Base-by-base conservation (phyloP, 2,113 vertebrate genomes). In the Gopherus evgoodei region DNA sequence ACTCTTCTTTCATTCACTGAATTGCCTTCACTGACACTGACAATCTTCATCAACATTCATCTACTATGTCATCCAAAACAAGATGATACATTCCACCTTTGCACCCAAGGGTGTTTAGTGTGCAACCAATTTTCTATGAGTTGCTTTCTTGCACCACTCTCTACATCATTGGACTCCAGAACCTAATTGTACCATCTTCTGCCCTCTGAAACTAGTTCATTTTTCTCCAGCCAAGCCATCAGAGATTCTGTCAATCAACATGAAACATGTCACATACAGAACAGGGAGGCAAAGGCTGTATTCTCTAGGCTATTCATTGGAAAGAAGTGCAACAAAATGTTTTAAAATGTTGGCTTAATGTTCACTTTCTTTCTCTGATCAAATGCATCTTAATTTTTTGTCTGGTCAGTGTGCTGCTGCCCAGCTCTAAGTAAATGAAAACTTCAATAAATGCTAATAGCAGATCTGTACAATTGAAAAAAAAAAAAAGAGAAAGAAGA, bases 181-280 rank as follows among this genome's bases (percentile, higher is more conserved):
- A 95, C 86, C 90, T 95, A 97, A 98, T 97, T 95, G 96, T 92
- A 57, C 78, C 72, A 42, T 97, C 96, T 95, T 95, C 97, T 98
- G 93, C 78, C 97, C 92, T 88, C 95, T 92, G 69, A 97, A 98
- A 96, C 90, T 97, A 98, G 89, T 92, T 96, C 96, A 84, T 96
- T 96, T 94, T 97, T 97, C 97, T 98, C 96, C 81, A 94, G 0
- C 95, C 90, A 91, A 90, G 76, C 90, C 81, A 93, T 97, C 97
- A 97, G 95, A 97, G 90, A 79, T 75, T 42, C 96, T 96, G 96
- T 97, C 97, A 96, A 42, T 97, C 95, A 96, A 8, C 1, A 42
- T 80, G 91, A 96, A 85, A 75, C 84, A 79, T 90, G 65, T 82
- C 56, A 86, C 93, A 84, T 42, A 5, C 69, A 84, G 84, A 93